Evolutionary conservation across 2,797 vertebrate genomes (phyloP), one percentile per base, ranked within the genome.

Genomic region (Crypturellus tataupa): DNA sequence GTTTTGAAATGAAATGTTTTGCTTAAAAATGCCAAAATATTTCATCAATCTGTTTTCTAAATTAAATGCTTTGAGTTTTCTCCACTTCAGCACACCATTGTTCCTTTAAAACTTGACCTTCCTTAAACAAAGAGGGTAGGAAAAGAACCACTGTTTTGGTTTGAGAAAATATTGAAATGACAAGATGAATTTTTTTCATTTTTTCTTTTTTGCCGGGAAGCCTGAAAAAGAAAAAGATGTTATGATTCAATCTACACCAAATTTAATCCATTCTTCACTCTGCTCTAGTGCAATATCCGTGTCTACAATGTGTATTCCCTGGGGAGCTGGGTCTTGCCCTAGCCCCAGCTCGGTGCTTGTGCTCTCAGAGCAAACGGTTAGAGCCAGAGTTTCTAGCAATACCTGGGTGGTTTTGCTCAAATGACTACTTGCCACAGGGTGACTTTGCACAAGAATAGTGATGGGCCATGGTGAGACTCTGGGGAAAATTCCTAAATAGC

Each of bases 141-240:
- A 72, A 59, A 92, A 71, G 62, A 75, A 24, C 49, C n/a, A 13
- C 35, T 82, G 44, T 39, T 95, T 85, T 51, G 37, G 58, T 85
- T 80, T 79, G 59, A 94, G 39, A 90, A 64, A 73, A 67, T 15
- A 67, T 21, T 40, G 51, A 76, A 65, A 56, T 15, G 82, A 78
- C 89, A 91, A 91, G 89, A 93, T 81, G 31, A 89, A 67, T 89
- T 88, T 93, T 84, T 94, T 86, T 86, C 69, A 87, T 94, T 95
- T 85, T 76, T 83, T 37, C 63, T 15, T 15, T 87, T 92, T 76
- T 59, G 24, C 55, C 76, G 85, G 73, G 88, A 93, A 90, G 13
- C n/a, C 63, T 69, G 65, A 53, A 79, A 49, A 51, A 55, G 27
- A 63, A 31, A 37, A 65, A 31, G 12, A 15, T 8, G 11, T 27